Conservation (phyloP, 2,113 vertebrate species). For the Ploceus nigricollis region DNA sequence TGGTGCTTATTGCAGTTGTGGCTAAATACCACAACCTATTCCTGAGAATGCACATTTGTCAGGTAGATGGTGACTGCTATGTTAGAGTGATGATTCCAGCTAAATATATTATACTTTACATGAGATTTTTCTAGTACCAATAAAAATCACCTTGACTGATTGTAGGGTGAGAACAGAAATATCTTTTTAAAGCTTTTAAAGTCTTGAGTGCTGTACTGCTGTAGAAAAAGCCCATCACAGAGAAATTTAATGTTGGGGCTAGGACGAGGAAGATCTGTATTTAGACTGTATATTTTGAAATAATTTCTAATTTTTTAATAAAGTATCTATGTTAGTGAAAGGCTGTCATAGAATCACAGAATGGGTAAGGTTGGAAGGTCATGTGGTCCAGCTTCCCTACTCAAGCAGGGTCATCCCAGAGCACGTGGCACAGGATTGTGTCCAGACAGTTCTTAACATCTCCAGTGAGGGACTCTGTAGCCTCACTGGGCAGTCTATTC, state of each 20-base stretch:
- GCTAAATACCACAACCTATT: background rate
- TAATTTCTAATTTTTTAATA: background rate
- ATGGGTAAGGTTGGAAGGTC: background rate
- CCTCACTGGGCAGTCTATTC: background rate
- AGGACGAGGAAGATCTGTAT: background rate
- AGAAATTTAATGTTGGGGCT: background rate
- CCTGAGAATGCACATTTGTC: background rate
- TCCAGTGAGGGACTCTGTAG: background rate
- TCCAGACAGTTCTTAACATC: background rate
- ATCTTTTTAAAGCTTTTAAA: background rate
- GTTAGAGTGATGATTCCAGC: background rate
- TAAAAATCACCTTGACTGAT: background rate
- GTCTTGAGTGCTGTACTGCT: background rate
- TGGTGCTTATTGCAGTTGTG: background rate
- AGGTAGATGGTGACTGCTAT: background rate
- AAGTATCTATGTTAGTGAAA: background rate
- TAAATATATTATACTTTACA: background rate
- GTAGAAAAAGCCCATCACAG: background rate
- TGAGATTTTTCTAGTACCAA: background rate
- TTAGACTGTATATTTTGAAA: background rate
- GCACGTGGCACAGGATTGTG: background rate
- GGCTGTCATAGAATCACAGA: background rate
- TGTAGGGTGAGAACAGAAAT: background rate
- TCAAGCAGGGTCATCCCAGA: background rate
- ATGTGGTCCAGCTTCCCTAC: background rate